These are phyloP conservation scores for Lamprologus callipterus DNA, from an alignment of 2,113 vertebrate genomes.

Conservation along the genomic window DNA sequence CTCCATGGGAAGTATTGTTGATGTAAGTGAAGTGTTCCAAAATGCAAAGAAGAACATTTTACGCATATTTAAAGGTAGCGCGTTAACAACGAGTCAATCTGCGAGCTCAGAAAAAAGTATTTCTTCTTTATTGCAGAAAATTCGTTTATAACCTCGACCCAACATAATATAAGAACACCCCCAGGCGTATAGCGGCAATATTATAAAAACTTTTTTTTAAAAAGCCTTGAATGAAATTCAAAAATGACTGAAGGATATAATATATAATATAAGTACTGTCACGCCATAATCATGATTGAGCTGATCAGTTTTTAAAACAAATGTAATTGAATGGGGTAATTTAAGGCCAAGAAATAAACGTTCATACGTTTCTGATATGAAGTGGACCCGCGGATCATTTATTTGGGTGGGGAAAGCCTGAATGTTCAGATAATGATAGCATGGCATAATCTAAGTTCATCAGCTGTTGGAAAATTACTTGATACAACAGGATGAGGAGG, in stretches of 20 bases:
- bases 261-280: neutral
- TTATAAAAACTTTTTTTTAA: neutral
- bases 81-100: neutral
- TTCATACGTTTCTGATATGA: neutral
- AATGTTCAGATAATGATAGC: neutral
- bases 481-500: neutral
- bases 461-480: neutral
- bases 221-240: neutral
- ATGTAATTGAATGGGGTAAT: neutral
- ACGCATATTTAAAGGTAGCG: neutral
- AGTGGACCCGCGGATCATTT: neutral
- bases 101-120: neutral
- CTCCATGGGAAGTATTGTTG: neutral
- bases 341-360: neutral
- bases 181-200: neutral
- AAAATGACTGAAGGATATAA: neutral
- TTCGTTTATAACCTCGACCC: neutral
- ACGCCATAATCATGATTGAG: neutral
- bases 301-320: neutral
- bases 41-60: neutral
- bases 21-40: neutral
- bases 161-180: neutral
- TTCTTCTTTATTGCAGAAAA: neutral
- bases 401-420: conserved; percentile 12
- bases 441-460: neutral